Percentiles rank a stretch among this genome's conserved stretches.
These are phyloP conservation scores for Luperina nickerlii DNA, from an alignment of 2,888 invertebrate genomes.

Conservation along the genomic window DNA sequence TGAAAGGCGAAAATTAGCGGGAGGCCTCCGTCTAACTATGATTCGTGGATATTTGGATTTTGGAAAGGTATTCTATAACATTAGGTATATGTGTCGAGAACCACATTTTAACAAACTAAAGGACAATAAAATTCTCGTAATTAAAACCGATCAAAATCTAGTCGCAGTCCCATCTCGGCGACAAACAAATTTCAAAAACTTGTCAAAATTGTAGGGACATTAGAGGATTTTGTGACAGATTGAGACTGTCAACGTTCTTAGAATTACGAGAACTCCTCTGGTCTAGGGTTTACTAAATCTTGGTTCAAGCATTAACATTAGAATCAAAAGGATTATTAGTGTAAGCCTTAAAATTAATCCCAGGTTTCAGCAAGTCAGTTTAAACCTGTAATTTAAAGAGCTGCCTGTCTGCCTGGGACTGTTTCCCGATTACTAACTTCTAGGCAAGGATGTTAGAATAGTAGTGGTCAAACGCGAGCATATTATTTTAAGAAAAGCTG, in stretches of 20 bases:
- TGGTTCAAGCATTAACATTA: background rate
- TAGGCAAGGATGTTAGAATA: background rate
- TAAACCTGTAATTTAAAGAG: background rate
- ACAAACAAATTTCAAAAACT: too few species aligned
- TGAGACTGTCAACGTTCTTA: too few species aligned
- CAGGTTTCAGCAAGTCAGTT: background rate
- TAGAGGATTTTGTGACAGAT: too few species aligned
- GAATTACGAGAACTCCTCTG: too few species aligned
- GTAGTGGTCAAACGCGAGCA: background rate
- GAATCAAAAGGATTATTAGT: background rate
- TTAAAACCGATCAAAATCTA: too few species aligned
- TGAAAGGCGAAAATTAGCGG: constrained; percentile 30
- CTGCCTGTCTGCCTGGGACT: background rate
- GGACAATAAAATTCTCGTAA: too few species aligned
- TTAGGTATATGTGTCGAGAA: background rate
- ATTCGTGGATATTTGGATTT: constrained; percentile 29
- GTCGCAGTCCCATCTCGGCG: too few species aligned
- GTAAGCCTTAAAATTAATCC: background rate
- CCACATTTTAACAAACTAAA: too few species aligned
- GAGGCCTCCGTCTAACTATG: constrained; percentile 10
- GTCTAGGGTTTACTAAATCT: background rate
- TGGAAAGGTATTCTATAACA: background rate
- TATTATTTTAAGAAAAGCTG: background rate
- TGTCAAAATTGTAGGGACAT: too few species aligned
- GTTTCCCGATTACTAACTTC: background rate